Evolutionary conservation across 2,113 vertebrate species (phyloP).

Genomic region (Cephalopterus ornatus): DNA sequence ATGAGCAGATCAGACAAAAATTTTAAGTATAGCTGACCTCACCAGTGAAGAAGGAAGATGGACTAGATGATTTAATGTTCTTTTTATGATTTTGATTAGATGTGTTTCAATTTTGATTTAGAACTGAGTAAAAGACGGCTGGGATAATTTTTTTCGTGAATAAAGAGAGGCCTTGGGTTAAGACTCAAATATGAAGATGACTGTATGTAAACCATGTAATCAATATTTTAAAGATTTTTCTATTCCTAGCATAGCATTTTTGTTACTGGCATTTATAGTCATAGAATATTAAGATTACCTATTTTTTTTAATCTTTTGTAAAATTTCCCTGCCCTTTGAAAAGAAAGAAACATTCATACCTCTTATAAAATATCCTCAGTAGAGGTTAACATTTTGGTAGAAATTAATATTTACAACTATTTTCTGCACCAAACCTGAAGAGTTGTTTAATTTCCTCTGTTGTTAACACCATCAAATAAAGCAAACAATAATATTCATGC

Average conservation of each 20-base stretch:
- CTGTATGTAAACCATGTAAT: background rate
- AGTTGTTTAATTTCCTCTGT: slow-evolving; percentile 26
- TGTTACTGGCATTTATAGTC: background rate
- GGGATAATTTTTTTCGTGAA: background rate
- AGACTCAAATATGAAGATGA: background rate
- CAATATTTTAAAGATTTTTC: background rate
- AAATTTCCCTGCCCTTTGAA: background rate
- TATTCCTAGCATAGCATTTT: background rate
- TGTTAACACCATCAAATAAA: slow-evolving; percentile 22
- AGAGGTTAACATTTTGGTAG: background rate
- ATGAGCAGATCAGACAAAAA: background rate
- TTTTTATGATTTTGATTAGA: background rate
- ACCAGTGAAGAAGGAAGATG: background rate
- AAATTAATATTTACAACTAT: slow-evolving; percentile 7
- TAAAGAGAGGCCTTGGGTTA: background rate
- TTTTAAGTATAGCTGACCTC: background rate
- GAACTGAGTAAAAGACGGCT: background rate
- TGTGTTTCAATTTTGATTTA: background rate
- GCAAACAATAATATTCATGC: slow-evolving; percentile 25
- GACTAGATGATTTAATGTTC: background rate
- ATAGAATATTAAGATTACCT: background rate
- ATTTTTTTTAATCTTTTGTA: background rate
- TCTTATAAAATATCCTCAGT: background rate
- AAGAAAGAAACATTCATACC: background rate
- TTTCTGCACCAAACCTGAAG: background rate